Evolutionary conservation across 2,888 invertebrate species (phyloP), one percentile per base, ranked within the genome.

Genomic region (Philaethria dido): DNA sequence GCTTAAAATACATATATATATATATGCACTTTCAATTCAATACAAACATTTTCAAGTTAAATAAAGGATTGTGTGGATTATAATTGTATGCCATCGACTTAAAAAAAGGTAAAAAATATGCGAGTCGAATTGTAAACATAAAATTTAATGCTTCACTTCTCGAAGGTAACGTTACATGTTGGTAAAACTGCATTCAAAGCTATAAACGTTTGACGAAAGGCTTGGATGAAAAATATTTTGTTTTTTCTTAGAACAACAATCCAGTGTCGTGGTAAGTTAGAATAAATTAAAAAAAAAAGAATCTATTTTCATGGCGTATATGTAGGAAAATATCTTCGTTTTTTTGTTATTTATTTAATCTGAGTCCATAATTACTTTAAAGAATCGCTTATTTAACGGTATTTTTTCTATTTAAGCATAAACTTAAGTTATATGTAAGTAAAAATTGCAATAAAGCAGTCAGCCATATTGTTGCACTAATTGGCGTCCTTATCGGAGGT

Each of bases 401-500:
- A 2, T 8, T n/a, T 25, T 48, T 22, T 14, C 14, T 8, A 1
- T 39, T 13, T 13, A 39, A 39, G 39, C 14, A 47, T 47, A 33
- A 20, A 18, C 9, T 29, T 2, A 29, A 59, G n/a, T 25, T 64
- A 25, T 48, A 29, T 59, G 47, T 54, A 9, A 66, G 60, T 55
- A 60, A 63, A 69, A 69, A 69, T 69, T 52, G 33, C 69, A 60
- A 65, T 68, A 62, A 66, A 65, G 20, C 47, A 25, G 44, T 61
- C 67, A 48, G 62, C 68, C 74, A 76, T 78, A 75, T 77, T 77
- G 75, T 77, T 75, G 83, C 76, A 78, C 87, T 89, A 91, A 89
- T 91, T 89, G 87, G 84, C 81, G 75, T 77, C 72, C 82, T 87
- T 89, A 88, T 89, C 88, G 84, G 74, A 73, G 78, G 83, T 82